Percentiles rank a stretch among this genome's conserved stretches.
Conservation (phyloP, 2,888 invertebrate genomes). For the Sphaerophoria taeniata region DNA sequence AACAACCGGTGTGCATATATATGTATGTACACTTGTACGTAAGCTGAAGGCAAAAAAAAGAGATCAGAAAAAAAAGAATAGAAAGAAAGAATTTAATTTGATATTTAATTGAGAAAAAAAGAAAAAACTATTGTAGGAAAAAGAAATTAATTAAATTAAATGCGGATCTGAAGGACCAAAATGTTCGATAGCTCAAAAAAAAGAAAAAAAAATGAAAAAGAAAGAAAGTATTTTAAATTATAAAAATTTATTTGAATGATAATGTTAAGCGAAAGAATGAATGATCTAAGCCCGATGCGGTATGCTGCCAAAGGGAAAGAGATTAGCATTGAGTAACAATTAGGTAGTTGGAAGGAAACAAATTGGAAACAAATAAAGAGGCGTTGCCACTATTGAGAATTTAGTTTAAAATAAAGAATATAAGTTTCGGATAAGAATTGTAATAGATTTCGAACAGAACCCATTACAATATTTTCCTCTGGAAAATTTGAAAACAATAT, state of each 20-base stretch:
- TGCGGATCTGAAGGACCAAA: conserved; percentile 3
- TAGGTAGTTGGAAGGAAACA: too few species aligned
- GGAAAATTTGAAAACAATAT: too few species aligned
- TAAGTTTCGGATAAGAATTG: neutral
- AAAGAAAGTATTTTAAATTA: neutral
- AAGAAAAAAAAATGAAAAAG: neutral
- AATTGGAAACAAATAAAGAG: too few species aligned
- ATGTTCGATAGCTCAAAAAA: neutral
- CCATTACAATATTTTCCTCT: too few species aligned
- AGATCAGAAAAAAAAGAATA: neutral
- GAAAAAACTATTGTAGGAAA: neutral
- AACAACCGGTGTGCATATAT: too few species aligned
- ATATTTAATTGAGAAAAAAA: neutral
- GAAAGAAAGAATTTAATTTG: neutral
- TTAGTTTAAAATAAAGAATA: neutral
- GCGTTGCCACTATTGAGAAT: neutral
- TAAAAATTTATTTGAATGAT: too few species aligned
- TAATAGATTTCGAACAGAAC: neutral
- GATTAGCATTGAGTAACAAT: too few species aligned
- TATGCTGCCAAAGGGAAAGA: too few species aligned
- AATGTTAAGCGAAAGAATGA: too few species aligned
- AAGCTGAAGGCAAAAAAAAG: too few species aligned
- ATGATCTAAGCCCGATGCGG: too few species aligned
- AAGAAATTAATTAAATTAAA: neutral
- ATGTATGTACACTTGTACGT: too few species aligned